These are phyloP conservation scores for Diaphora mendica DNA, from an alignment of 2,888 invertebrate genomes.

Conservation along the genomic window DNA sequence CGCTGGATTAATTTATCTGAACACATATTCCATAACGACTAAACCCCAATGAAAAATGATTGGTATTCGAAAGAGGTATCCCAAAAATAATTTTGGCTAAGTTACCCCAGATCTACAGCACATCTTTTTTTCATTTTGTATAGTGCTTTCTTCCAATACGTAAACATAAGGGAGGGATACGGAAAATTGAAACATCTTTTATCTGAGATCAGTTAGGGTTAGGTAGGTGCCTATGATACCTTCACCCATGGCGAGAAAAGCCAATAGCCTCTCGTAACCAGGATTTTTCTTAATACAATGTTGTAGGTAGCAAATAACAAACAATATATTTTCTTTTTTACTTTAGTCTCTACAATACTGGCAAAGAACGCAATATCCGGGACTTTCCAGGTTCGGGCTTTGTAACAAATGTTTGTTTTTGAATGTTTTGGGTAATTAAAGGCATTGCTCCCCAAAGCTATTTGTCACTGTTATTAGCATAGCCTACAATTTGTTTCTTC, in stretches of 20 bases:
- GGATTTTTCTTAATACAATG: constrained; percentile 27
- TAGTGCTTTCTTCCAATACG: constrained; percentile 32
- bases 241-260: constrained; percentile 20
- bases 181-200: constrained; percentile 41
- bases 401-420: constrained; percentile 34
- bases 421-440: constrained; percentile 33
- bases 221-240: constrained; percentile 26
- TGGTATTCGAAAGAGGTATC: constrained; percentile 4
- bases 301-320: constrained; percentile 28
- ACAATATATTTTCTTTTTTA: constrained; percentile 4
- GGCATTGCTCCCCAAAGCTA: constrained; percentile 33
- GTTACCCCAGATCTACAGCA: constrained; percentile 10
- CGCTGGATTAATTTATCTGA: neutral
- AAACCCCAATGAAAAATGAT: constrained; percentile 1
- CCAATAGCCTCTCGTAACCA: constrained; percentile 31
- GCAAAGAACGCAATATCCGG: neutral
- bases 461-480: constrained; percentile 40
- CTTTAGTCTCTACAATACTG: neutral
- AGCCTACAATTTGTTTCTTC: constrained; percentile 22
- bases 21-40: constrained; percentile 1
- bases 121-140: constrained; percentile 29
- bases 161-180: constrained; percentile 34
- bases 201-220: constrained; percentile 43
- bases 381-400: neutral
- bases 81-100: neutral